Base-by-base conservation (phyloP, 2,797 vertebrate species). In the Nothura maculosa region DNA sequence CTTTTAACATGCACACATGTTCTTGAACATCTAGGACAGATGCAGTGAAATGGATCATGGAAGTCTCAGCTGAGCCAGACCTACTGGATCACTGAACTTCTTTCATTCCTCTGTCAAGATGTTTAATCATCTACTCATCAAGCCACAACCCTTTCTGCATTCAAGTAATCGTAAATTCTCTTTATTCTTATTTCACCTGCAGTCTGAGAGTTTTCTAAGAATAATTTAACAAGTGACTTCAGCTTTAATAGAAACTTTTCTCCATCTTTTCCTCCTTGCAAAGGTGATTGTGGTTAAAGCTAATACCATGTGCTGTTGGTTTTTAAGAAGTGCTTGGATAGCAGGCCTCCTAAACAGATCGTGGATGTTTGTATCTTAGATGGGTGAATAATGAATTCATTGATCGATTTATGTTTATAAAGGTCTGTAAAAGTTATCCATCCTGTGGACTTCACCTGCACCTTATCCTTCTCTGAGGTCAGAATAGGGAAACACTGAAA, bases 1-100 rank as follows among this genome's bases (percentile, higher is more conserved):
- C 21, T 66, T 76, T 67, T 76, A 32, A 13, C 42, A 25, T 28
- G 58, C 80, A 47, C 87, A 38, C 63, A 81, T 79, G 12, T 86
- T 93, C 67, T 91, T 52, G 81, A 15, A 89, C 11, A 84, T 73
- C 66, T 89, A 8, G 42, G 68, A 87, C 13, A 80, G 63, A 82
- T 79, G 70, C 22, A 62, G 82, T 50, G 91, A 94, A 95, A 81
- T 60, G 28, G 40, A 87, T 90, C 83, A 89, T 81, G 83, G 92
- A 93, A 89, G 2, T 82, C 21, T 45, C 11, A 1, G 15, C 63
- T 89, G 57, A 84, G 63, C 24, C 12, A 86, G 38, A 77, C 1
- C 17, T 80, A 4, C 12, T 34, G 36, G 21, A 89, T 58, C 60
- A 67, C 36, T 80, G 16, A 77, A 75, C 54, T 72, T 77, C 8